These are phyloP conservation scores for Thymallus thymallus DNA, from an alignment of 2,113 vertebrate species.

Conservation along the genomic window DNA sequence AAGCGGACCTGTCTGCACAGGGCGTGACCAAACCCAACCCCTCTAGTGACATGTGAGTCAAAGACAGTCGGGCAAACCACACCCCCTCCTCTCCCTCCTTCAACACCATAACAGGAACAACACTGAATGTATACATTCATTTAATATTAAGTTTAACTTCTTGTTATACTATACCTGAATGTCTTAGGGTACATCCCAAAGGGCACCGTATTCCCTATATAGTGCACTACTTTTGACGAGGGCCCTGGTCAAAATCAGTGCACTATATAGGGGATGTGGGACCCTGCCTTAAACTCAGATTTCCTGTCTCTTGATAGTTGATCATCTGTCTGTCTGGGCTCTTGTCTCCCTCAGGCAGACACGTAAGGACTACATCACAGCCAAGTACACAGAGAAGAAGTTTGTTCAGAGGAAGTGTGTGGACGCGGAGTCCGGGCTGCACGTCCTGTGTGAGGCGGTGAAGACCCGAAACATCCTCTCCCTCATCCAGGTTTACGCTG, in stretches of 20 bases:
- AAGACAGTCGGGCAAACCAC: not conserved
- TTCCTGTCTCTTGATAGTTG: too few relatives aligned
- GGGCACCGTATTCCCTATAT: too few relatives aligned
- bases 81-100: not conserved
- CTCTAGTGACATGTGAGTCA: conserved; percentile 90
- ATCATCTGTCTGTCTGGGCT: not conserved
- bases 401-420: conserved; percentile 76
- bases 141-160: too few relatives aligned
- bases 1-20: conserved; percentile 81
- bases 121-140: not conserved
- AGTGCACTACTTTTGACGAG: too few relatives aligned
- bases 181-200: too few relatives aligned
- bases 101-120: not conserved
- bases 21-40: conserved; percentile 82
- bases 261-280: too few relatives aligned
- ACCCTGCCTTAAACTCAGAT: too few relatives aligned
- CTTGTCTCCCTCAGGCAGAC: conserved; percentile 76
- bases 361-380: conserved; percentile 94
- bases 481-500: conserved; percentile 88
- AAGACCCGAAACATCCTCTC: conserved; percentile 85
- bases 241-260: too few relatives aligned
- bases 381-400: conserved; percentile 92
- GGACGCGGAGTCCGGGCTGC: conserved; percentile 74
- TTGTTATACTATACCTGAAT: too few relatives aligned
- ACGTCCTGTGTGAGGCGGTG: conserved; percentile 84